These are phyloP conservation scores for Chamaetylas fuelleborni DNA, from an alignment of 2,113 vertebrate genomes.

Conservation along the genomic window DNA sequence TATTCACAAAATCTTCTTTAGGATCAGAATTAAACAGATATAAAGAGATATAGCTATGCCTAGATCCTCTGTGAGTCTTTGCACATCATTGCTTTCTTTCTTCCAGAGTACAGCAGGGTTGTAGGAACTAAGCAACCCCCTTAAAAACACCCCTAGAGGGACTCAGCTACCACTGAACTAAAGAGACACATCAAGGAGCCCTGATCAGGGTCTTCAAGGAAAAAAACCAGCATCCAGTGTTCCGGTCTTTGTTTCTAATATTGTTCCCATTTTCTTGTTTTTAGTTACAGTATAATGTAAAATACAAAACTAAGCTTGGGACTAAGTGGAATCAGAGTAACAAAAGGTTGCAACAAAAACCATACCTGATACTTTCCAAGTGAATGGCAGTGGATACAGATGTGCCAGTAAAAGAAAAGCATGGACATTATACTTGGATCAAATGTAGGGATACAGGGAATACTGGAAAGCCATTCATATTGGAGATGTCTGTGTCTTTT, in stretches of 20 bases:
- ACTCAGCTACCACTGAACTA: background rate
- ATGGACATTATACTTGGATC: background rate
- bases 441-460: background rate
- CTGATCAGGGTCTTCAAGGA: background rate
- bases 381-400: background rate
- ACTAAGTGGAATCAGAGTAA: background rate
- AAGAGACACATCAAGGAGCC: background rate
- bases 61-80: background rate
- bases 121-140: background rate
- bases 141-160: background rate
- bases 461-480: background rate
- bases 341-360: background rate
- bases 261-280: background rate
- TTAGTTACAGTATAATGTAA: background rate
- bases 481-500: background rate
- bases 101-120: background rate
- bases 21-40: background rate
- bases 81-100: background rate
- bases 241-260: background rate
- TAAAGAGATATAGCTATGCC: background rate
- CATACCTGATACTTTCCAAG: background rate
- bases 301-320: background rate
- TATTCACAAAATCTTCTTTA: background rate
- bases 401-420: background rate
- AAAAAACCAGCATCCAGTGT: background rate